Evolutionary conservation across 2,888 invertebrate genomes (phyloP), one percentile per base, ranked within the genome.

Genomic region (Brachyptera risi): DNA sequence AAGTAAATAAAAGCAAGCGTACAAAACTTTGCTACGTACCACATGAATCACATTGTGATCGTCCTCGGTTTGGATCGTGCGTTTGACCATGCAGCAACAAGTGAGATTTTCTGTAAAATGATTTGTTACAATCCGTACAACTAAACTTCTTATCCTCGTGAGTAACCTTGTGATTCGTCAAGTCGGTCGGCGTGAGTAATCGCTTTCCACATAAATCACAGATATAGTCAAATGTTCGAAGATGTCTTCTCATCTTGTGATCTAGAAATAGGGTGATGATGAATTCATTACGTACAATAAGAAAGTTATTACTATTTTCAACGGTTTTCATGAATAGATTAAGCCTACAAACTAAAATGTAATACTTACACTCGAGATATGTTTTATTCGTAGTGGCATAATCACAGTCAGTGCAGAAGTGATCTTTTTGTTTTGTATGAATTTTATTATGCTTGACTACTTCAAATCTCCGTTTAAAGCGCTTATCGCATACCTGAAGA

Each of bases 11-110:
- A n/a, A n/a, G n/a, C n/a, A n/a, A n/a, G n/a, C n/a, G n/a, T n/a
- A n/a, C n/a, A n/a, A n/a, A n/a, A n/a, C n/a, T n/a, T n/a, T n/a
- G n/a, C n/a, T n/a, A n/a, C n/a, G n/a, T n/a, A n/a, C n/a, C n/a
- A 59, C 81, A 81, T 0, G 76, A 70, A 9, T 73, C 71, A 65
- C 82, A 80, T 7, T 63, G 65, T 26, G 17, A 11, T 3, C 59
- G 13, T 17, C 37, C 27, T 2, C 56, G 51, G 26, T 68, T 65
- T 2, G 67, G 61, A 51, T 74, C 73, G 13, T 65, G 61, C 1
- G 60, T 60, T 17, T 65, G 65, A 23, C 70, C 21, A 38, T 74
- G 74, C 0, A 67, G 68, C 3, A 63, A 66, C 15, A 73, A 63
- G 27, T 73, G 72, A 47, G 69, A 69, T 40, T 70, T 72, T 60